A percentile compares a stretch with the other conserved stretches of the same genome.
phyloP scores from a whole-genome alignment of 2,888 invertebrate species.

The Limnephilus rhombicus region DNA sequence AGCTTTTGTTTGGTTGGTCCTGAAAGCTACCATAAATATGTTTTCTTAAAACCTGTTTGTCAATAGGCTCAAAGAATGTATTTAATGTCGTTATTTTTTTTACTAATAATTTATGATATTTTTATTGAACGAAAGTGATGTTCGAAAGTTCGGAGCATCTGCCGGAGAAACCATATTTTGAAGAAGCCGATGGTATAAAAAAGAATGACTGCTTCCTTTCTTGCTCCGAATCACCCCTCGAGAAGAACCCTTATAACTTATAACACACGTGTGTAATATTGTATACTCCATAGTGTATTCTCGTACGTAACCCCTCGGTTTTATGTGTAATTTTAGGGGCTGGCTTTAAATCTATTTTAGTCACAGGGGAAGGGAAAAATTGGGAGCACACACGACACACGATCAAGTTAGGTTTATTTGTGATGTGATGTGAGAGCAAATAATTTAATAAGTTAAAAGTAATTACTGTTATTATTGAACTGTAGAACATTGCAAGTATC shows the following conservation, averaged over 20 bases:
- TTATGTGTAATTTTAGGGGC: neutral
- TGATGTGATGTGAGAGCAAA: too few species aligned
- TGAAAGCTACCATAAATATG: neutral
- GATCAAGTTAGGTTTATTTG: neutral
- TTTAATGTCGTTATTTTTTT: too few species aligned
- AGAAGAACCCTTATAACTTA: neutral
- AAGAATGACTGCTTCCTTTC: neutral
- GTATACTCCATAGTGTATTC: neutral
- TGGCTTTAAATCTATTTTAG: neutral
- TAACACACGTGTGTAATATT: neutral
- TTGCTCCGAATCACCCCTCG: neutral
- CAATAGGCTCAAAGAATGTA: too few species aligned
- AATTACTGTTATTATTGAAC: too few species aligned
- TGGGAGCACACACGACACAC: neutral
- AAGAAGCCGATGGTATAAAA: neutral
- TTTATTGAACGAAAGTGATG: neutral
- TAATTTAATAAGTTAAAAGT: too few species aligned
- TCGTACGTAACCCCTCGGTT: neutral
- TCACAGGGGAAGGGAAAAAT: neutral
- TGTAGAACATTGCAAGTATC: too few species aligned
- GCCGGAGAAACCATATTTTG: neutral
- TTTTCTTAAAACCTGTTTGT: neutral
- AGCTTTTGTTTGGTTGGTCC: neutral
- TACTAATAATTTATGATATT: neutral
- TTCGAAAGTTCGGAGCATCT: neutral